These are phyloP conservation scores for Dryobates pubescens DNA, from an alignment of 2,797 vertebrate genomes.

Conservation along the genomic window DNA sequence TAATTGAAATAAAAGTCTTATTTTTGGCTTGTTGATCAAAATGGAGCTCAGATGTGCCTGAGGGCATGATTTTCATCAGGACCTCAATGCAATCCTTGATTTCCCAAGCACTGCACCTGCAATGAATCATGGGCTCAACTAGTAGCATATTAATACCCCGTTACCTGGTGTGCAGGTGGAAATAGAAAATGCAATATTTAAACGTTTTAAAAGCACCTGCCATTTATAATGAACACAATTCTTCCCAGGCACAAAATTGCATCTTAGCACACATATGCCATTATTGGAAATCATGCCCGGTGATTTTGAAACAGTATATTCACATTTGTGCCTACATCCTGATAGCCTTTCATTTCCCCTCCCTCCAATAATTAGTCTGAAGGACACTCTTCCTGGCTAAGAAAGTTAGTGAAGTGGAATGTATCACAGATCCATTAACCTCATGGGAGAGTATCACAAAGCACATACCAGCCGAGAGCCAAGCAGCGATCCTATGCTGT, in stretches of 20 bases:
- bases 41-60: conserved; percentile 64
- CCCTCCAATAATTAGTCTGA: conserved; percentile 24
- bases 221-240: conserved; percentile 62
- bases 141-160: conserved; percentile 67
- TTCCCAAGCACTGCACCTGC: conserved; percentile 70
- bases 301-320: conserved; percentile 38
- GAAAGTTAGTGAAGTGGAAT: neutral
- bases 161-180: conserved; percentile 68
- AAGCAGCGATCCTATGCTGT: neutral
- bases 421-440: neutral
- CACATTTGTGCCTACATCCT: conserved; percentile 24
- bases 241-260: conserved; percentile 59
- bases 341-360: conserved; percentile 22
- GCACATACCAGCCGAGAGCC: neutral
- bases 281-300: conserved; percentile 48
- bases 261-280: conserved; percentile 45
- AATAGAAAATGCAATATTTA: conserved; percentile 64
- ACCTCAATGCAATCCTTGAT: conserved; percentile 69
- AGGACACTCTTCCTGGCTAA: conserved; percentile 26
- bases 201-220: conserved; percentile 60
- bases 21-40: conserved; percentile 65
- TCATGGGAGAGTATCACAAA: neutral
- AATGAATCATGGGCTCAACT: conserved; percentile 66
- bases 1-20: conserved; percentile 69
- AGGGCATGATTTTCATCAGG: conserved; percentile 73